Conservation (phyloP, 2,113 vertebrate species). For the Sylvietta virens region DNA sequence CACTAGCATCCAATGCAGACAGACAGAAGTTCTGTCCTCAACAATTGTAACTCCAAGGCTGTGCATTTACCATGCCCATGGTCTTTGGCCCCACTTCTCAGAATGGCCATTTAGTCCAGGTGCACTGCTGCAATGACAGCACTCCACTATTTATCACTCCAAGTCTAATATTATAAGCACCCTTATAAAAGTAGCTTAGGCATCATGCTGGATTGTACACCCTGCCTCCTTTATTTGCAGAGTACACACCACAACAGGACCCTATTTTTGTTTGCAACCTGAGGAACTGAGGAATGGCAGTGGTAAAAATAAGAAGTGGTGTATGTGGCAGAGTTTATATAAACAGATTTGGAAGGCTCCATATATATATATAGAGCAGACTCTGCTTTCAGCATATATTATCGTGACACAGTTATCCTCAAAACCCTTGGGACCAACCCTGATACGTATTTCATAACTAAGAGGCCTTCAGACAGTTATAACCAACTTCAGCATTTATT, state of each 20-base stretch:
- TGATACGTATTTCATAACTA: conserved; percentile 29
- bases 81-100: neutral
- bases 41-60: neutral
- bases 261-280: neutral
- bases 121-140: neutral
- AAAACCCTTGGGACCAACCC: conserved; percentile 20
- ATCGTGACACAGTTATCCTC: neutral
- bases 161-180: neutral
- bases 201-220: neutral
- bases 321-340: neutral
- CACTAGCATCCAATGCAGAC: neutral
- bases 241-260: neutral
- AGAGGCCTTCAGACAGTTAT: conserved; percentile 45
- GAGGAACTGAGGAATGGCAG: neutral
- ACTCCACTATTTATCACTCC: neutral
- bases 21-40: neutral
- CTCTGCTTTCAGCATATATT: neutral
- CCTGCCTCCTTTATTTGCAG: neutral
- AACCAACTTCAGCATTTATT: conserved; percentile 51
- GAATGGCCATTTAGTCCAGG: neutral
- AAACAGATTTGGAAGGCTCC: neutral
- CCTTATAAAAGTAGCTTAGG: neutral
- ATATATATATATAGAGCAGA: neutral
- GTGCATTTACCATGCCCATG: too few species aligned
- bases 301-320: neutral